Base-by-base conservation (phyloP, 2,888 invertebrate species). In the Erynnis tages region DNA sequence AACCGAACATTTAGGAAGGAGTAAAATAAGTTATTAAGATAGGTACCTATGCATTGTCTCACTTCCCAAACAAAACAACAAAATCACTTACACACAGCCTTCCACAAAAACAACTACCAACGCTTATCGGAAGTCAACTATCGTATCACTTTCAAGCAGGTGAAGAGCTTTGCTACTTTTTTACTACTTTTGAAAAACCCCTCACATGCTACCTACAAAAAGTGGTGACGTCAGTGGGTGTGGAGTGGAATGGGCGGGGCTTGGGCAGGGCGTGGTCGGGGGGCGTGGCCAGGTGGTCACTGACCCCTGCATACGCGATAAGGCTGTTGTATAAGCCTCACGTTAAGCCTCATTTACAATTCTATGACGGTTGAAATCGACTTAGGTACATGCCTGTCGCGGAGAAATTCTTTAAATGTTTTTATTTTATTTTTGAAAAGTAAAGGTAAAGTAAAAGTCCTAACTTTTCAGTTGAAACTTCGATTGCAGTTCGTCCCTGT, bases 241-340 rank as follows among this genome's bases (percentile, higher is more conserved):
- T 63, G 59, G 59, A 29, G 19, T 17, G 60, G 56, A 66, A 62
- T 75, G 70, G 85, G 86, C 84, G 84, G 81, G 59, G 77, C 76
- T 10, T 54, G 1, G 14, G 27, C 54, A 73, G 58, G 85, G 84
- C 83, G 85, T 79, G 77, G 54, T 48, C 11, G 2, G 16, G 43
- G 63, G 87, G 86, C 83, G 86, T 83, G 85, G 78, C 66, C 8
- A 55, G 1, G 1, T 62, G 85, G 82, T 73, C 82, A 68, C 57
- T 77, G 82, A 84, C 70, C 81, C 65, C 54, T 48, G 62, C 60
- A 63, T 32, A 32, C 61, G 62, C 56, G 54, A 59, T 60, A 61
- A 57, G 14, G 21, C 30, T 13, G 27, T 35, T 35, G 34, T 45
- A 45, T 32, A 23, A 34, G 7, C 32, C 32, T 32, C 34, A 57